These are phyloP conservation scores for Pterocles burchelli DNA, from an alignment of 2,113 vertebrate species.

Conservation along the genomic window DNA sequence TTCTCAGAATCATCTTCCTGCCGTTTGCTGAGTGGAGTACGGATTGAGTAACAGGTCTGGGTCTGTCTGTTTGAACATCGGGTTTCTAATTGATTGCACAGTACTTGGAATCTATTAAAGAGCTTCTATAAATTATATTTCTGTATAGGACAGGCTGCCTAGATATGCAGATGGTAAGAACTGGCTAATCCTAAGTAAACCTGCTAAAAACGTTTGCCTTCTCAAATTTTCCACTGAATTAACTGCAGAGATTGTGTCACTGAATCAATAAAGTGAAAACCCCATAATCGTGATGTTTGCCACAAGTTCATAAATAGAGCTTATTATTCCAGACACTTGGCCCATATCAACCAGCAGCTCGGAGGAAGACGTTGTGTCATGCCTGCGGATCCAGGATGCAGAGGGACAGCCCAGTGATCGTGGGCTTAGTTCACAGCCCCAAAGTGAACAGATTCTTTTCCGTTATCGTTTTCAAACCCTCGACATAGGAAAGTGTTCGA, in stretches of 20 bases:
- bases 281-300: not conserved
- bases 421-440: not conserved
- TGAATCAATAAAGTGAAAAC: not conserved
- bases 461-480: not conserved
- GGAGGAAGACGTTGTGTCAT: not conserved
- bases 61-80: not conserved
- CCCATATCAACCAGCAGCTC: not conserved
- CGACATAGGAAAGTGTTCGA: not conserved
- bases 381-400: not conserved
- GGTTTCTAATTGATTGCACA: constrained; percentile 35
- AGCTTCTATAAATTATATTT: not conserved
- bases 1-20: not conserved
- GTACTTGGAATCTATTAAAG: not conserved
- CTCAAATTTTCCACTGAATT: not conserved
- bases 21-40: not conserved
- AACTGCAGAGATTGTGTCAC: not conserved
- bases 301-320: not conserved
- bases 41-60: not conserved
- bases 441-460: not conserved
- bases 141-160: not conserved
- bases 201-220: not conserved
- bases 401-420: not conserved
- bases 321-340: not conserved
- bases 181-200: not conserved
- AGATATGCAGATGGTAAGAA: not conserved